phyloP scores from a whole-genome alignment of 2,113 vertebrate species.

The Mus musculus region DNA sequence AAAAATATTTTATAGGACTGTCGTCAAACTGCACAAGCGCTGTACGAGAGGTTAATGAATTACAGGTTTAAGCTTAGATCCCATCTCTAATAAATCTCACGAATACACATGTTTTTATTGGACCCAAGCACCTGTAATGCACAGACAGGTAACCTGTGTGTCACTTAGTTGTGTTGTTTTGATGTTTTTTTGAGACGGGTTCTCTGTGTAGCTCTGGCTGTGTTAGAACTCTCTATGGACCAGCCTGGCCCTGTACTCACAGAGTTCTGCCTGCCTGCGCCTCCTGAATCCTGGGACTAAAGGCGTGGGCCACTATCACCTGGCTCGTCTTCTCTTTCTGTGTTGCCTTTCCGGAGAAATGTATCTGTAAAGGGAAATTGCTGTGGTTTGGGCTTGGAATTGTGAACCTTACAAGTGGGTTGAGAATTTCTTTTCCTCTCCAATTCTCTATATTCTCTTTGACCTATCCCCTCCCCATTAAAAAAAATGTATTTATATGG shows the following conservation, averaged over 20 bases:
- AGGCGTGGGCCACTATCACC: background rate
- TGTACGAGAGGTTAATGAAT: background rate
- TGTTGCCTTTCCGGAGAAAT: background rate
- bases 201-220: background rate
- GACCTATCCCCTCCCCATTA: background rate
- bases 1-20: background rate
- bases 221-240: background rate
- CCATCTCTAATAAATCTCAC: background rate
- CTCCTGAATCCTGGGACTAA: background rate
- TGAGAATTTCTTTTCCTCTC: background rate
- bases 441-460: background rate
- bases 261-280: background rate
- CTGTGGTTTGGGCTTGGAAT: background rate
- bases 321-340: background rate
- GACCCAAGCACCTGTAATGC: background rate
- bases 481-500: background rate
- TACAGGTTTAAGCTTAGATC: background rate
- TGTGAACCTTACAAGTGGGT: background rate
- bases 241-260: background rate
- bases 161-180: background rate
- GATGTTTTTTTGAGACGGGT: background rate
- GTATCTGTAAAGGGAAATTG: background rate
- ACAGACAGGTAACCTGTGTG: background rate
- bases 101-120: background rate
- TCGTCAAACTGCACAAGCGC: background rate